Evolutionary conservation across 2,113 vertebrate genomes (phyloP).

Genomic region (Saccopteryx bilineata): DNA sequence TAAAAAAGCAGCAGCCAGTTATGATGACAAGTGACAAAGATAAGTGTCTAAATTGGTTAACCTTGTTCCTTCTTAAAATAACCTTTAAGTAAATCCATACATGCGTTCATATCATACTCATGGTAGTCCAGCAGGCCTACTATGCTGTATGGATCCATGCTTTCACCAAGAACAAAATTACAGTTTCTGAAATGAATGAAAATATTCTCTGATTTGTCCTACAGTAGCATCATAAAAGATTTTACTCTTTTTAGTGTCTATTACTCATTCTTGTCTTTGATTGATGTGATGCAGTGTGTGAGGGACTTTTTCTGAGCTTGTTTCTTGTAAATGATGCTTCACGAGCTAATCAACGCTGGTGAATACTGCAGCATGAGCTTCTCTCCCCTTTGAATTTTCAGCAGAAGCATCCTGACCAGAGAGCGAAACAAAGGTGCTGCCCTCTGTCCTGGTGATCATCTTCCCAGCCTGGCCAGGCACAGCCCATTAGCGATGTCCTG

Average conservation of each 20-base stretch:
- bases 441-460: slow-evolving; percentile 85
- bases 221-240: slow-evolving; percentile 84
- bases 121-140: slow-evolving; percentile 91
- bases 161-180: slow-evolving; percentile 91
- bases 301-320: slow-evolving; percentile 86
- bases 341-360: slow-evolving; percentile 88
- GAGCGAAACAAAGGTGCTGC: slow-evolving; percentile 85
- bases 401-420: slow-evolving; percentile 88
- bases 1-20: slow-evolving; percentile 81
- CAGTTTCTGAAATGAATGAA: slow-evolving; percentile 86
- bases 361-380: slow-evolving; percentile 53
- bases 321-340: slow-evolving; percentile 88
- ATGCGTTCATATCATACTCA: slow-evolving; percentile 90
- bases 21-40: slow-evolving; percentile 78
- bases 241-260: slow-evolving; percentile 85
- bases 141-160: slow-evolving; percentile 89
- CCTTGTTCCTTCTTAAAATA: slow-evolving; percentile 91
- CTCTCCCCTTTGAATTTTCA: slow-evolving; percentile 83
- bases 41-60: slow-evolving; percentile 79
- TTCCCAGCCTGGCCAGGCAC: slow-evolving; percentile 77
- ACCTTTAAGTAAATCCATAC: slow-evolving; percentile 91
- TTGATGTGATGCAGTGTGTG: slow-evolving; percentile 88
- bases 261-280: slow-evolving; percentile 86
- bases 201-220: slow-evolving; percentile 85
- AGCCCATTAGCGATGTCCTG: slow-evolving; percentile 82